Conservation (phyloP, 1,140 invertebrate species). For the Hypsibius dujardini region DNA sequence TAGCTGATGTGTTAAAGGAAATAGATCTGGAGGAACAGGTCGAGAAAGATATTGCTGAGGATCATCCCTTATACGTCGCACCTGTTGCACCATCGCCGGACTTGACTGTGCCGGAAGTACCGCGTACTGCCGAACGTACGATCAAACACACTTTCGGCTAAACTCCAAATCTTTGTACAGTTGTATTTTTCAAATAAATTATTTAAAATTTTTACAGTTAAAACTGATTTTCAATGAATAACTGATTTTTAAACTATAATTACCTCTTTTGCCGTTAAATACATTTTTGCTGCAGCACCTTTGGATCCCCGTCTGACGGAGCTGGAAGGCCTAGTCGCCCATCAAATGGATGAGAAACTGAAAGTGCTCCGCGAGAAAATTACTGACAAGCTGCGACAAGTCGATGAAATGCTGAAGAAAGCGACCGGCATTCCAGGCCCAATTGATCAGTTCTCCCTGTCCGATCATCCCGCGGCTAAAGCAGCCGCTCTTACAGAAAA, state of each 20-base stretch:
- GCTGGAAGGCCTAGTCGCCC: slow-evolving; percentile 3
- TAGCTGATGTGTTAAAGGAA: background rate
- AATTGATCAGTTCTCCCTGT: background rate
- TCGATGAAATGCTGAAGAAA: background rate
- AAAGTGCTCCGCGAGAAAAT: background rate
- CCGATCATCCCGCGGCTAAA: no score
- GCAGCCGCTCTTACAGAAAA: no score
- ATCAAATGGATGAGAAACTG: background rate
- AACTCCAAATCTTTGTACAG: background rate
- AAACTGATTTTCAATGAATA: background rate
- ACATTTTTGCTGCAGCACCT: background rate
- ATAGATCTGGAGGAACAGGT: background rate
- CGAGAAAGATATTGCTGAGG: background rate
- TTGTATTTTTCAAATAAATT: background rate
- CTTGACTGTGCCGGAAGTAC: background rate
- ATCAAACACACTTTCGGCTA: background rate
- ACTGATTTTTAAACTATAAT: background rate
- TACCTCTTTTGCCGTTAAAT: no score
- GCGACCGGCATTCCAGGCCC: background rate
- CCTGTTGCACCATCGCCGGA: background rate
- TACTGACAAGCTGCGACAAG: background rate
- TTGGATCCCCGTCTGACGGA: background rate
- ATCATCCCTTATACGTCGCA: background rate
- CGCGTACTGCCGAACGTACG: background rate
- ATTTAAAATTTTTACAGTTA: background rate